Conservation (phyloP, 2,113 vertebrate species). For the Syrrhaptes paradoxus region DNA sequence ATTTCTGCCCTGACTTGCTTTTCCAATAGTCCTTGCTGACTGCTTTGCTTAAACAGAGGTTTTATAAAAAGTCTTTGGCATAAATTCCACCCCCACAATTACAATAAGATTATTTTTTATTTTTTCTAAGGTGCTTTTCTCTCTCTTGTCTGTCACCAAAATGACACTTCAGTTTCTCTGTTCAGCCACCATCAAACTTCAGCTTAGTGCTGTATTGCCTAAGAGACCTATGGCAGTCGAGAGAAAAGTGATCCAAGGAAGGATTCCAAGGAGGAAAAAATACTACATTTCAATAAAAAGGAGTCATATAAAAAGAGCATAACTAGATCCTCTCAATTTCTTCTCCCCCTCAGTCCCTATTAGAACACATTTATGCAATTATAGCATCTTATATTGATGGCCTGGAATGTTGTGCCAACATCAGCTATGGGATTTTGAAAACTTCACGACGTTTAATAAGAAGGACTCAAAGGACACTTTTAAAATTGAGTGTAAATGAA, state of each 20-base stretch:
- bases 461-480: neutral
- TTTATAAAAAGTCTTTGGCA: neutral
- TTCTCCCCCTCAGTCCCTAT: neutral
- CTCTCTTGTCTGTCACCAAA: neutral
- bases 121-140: neutral
- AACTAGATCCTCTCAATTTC: neutral
- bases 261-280: neutral
- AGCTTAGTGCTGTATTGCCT: neutral
- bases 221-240: neutral
- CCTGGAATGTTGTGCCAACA: neutral
- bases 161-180: neutral
- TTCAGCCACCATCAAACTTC: neutral
- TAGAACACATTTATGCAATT: neutral
- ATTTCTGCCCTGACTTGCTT: neutral
- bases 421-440: neutral
- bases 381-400: neutral
- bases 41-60: neutral
- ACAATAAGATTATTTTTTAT: neutral
- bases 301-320: neutral
- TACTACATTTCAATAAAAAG: neutral
- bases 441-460: neutral
- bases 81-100: neutral
- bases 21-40: neutral
- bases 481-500: neutral
- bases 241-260: neutral